Evolutionary conservation across 2,888 invertebrate species (phyloP).

Genomic region (Gari tellinella): DNA sequence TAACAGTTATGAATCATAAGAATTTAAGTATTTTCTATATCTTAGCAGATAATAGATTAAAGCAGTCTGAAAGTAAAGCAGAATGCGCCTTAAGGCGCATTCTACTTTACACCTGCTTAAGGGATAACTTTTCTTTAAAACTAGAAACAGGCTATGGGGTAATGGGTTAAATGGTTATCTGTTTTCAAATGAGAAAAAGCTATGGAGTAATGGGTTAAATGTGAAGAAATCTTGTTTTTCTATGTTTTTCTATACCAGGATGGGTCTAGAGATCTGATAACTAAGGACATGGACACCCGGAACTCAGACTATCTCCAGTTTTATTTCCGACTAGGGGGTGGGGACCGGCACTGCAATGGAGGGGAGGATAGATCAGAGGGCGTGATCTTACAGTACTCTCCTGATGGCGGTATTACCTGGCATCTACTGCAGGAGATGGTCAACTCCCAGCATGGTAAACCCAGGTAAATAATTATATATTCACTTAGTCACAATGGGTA

Average conservation of each 20-base stretch:
- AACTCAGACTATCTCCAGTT: slow-evolving; percentile 82
- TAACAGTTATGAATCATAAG: too few species aligned
- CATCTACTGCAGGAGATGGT: slow-evolving; percentile 81
- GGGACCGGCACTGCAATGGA: slow-evolving; percentile 76
- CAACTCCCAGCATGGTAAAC: slow-evolving; percentile 70
- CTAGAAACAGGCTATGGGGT: too few species aligned
- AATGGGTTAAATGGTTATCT: too few species aligned
- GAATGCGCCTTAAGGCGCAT: too few species aligned
- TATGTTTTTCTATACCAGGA: slow-evolving; percentile 69
- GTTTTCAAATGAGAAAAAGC: too few species aligned
- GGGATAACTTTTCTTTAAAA: too few species aligned
- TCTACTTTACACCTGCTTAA: too few species aligned
- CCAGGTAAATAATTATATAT: slow-evolving; percentile 68
- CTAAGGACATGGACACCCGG: slow-evolving; percentile 80
- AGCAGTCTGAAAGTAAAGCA: too few species aligned
- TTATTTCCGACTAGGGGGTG: slow-evolving; percentile 81
- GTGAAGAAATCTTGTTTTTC: not conserved
- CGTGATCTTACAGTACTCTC: slow-evolving; percentile 83
- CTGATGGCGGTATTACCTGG: slow-evolving; percentile 84
- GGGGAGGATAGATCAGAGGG: slow-evolving; percentile 80
- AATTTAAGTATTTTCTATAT: too few species aligned
- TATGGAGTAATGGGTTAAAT: too few species aligned
- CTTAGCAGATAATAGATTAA: too few species aligned
- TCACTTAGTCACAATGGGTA: not conserved
- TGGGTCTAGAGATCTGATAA: slow-evolving; percentile 80